Evolutionary conservation across 1,140 invertebrate genomes (phyloP), one percentile per base, ranked within the genome.

Genomic region (Trinorchestia longiramus): DNA sequence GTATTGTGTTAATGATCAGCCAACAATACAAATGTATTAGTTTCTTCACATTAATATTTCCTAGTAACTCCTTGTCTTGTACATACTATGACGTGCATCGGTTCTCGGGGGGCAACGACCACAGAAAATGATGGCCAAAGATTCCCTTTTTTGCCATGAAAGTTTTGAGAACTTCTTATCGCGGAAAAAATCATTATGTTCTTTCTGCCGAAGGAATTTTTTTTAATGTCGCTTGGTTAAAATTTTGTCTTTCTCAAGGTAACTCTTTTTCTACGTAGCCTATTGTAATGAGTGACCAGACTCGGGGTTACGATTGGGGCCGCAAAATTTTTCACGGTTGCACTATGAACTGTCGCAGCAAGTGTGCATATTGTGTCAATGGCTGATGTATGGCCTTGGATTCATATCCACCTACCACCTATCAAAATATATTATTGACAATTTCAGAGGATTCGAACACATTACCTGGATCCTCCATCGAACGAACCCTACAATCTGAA

Each of bases 391-490:
- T 36, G 3, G 1, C 36, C 62, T 23, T 36, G 8, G 62, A 28
- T 23, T 77, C 62, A 77, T 53, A 53, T 53, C 47, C 47, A 53
- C 19, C n/a, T n/a, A n/a, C n/a, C n/a, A n/a, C n/a, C n/a, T n/a
- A n/a, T n/a, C n/a, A 19, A 6, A 53, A 53, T 6, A 53, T 6
- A 11, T 53, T 19, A 53, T 53, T 19, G 47, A 11, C 6, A 53
- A 53, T 45, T 45, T 44, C 92, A 94, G 92, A 44, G 92, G 92
- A 94, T 94, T 17, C 6, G 92, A 11, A 19, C 92, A 15, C 92
- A 47, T 19, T 94, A 94, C 92, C 92, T 94, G 6, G 92, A 94
- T 19, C 8, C 92, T 47, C 92, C 92, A n/a, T 45, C 43, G 19
- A 40, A 6, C 17, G 36, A 94, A 8, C 92, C 92, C 43, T 94